Evolutionary conservation across 2,113 vertebrate species (phyloP), one percentile per base, ranked within the genome.

Genomic region (Aptenodytes forsteri): DNA sequence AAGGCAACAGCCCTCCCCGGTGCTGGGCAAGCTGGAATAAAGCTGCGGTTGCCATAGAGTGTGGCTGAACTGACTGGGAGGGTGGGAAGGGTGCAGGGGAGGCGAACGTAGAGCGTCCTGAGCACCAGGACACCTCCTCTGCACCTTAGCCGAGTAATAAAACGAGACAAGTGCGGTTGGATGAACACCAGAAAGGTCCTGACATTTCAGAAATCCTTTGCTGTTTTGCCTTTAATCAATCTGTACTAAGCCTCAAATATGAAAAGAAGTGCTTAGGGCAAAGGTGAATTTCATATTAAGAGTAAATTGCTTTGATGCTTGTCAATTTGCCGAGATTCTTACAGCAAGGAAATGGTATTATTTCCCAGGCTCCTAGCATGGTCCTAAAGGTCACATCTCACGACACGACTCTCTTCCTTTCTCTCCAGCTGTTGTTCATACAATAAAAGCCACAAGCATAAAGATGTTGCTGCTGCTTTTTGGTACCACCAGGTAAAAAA

Each of bases 201-300:
- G 96, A 97, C 97, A 97, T 96, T 97, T 97, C 92, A 93, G 90
- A 97, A 97, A 97, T 93, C 97, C 96, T 97, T 93, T 65, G 36
- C 92, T 95, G 90, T 90, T 97, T 91, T 95, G 78, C 82, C 75
- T 95, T 97, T 94, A 97, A 96, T 97, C 95, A 94, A 90, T 95
- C 78, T 73, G 61, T 73, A 92, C 90, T 94, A 93, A 97, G 93
- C 93, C 82, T 93, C 95, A 96, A 94, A 97, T 97, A 93, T 85
- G 92, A 91, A 97, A 97, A 97, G 87, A 94, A 93, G 78, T 80
- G 75, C 93, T 97, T 94, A 96, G 90, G 92, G 75, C 97, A 97
- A 94, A 96, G 96, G 95, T 97, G 92, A 95, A 79, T 93, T 93
- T 97, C 64, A 61, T 93, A 95, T 93, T 90, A 95, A 94, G 87